Conservation (phyloP, 2,113 vertebrate species). For the Nycticebus coucang region DNA sequence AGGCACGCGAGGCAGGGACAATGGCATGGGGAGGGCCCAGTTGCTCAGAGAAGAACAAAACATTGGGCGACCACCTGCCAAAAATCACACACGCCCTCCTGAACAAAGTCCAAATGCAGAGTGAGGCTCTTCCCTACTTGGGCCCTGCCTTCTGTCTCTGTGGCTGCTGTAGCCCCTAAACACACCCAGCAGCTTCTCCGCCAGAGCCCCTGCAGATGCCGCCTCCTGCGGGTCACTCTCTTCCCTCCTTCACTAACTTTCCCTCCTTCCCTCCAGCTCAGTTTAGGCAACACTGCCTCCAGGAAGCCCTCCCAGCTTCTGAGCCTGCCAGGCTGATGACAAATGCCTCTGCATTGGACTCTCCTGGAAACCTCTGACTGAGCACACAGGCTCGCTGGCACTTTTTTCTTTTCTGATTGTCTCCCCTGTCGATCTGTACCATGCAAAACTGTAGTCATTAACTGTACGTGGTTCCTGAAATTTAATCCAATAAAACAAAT, state of each 20-base stretch:
- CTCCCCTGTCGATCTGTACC: not conserved
- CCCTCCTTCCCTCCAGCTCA: not conserved
- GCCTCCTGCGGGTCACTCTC: not conserved
- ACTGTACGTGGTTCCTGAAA: not conserved
- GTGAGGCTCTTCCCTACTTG: not conserved
- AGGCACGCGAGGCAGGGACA: fast-evolving
- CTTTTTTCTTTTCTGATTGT: not conserved
- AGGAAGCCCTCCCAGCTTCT: not conserved
- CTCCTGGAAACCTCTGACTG: not conserved
- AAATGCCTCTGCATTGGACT: not conserved
- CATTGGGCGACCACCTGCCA: not conserved
- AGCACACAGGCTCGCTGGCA: not conserved
- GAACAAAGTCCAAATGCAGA: not conserved
- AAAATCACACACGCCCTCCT: not conserved
- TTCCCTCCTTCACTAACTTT: not conserved
- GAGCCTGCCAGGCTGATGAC: not conserved
- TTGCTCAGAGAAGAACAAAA: not conserved
- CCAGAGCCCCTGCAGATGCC: not conserved
- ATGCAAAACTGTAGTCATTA: not conserved
- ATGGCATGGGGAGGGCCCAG: not conserved
- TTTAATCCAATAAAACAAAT: not conserved
- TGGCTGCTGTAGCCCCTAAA: not conserved
- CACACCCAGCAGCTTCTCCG: not conserved
- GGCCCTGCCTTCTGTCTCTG: too few relatives aligned
- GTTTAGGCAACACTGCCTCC: not conserved